phyloP scores from a whole-genome alignment of 2,797 vertebrate species.

The Monodelphis domestica region DNA sequence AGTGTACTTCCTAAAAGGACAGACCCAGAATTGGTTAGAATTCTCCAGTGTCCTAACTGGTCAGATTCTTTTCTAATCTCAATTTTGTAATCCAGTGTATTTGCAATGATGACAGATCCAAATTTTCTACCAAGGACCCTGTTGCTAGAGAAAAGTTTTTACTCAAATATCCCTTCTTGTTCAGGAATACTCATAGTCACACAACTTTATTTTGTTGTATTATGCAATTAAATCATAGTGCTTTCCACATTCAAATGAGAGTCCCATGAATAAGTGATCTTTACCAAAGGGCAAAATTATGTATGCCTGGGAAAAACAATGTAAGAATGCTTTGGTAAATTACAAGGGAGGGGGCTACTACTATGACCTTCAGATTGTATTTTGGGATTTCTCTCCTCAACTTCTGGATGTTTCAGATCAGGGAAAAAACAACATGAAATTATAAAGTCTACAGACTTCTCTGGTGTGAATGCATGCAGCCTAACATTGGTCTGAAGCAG shows the following conservation, averaged over 20 bases:
- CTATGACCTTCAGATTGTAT: not conserved
- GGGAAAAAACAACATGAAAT: not conserved
- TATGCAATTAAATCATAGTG: not conserved
- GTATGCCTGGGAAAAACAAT: not conserved
- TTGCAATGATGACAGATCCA: not conserved
- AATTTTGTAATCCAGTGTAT: not conserved
- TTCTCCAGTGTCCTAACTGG: not conserved
- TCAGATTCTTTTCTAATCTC: not conserved
- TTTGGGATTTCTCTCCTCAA: not conserved
- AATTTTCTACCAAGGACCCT: not conserved
- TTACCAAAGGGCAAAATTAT: not conserved
- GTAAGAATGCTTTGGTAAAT: not conserved
- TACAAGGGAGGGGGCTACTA: not conserved
- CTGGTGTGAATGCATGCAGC: not conserved
- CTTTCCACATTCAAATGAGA: not conserved
- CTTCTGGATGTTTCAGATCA: not conserved
- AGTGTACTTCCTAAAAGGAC: not conserved
- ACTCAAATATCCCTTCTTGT: not conserved
- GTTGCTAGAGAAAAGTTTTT: conserved; percentile 4
- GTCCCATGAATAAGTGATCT: not conserved
- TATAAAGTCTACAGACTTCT: not conserved
- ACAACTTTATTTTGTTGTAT: conserved; percentile 29
- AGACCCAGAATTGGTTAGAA: not conserved
- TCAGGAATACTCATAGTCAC: conserved; percentile 17
- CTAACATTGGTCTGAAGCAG: not conserved